phyloP scores from a whole-genome alignment of 2,888 invertebrate genomes.

The Cabera pusaria region DNA sequence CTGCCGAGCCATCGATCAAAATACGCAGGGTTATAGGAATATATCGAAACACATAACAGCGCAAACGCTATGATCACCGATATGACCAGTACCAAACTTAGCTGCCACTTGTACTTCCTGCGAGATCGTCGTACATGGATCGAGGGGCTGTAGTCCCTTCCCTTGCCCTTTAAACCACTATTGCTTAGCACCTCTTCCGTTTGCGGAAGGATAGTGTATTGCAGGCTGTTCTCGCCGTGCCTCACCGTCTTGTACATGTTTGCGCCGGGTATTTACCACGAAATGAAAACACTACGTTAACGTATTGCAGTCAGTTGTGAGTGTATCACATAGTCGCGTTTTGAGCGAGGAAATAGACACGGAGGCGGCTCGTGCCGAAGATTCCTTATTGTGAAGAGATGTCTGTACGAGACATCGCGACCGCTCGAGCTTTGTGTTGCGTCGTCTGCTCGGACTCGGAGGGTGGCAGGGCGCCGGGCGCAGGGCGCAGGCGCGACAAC shows the following conservation, averaged over 20 bases:
- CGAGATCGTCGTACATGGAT: conserved; percentile 67
- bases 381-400: conserved; percentile 51
- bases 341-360: conserved; percentile 5
- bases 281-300: conserved; percentile 70
- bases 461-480: conserved; percentile 24
- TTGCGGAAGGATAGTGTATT: conserved; percentile 89
- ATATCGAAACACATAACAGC: conserved; percentile 35
- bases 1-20: conserved; percentile 25
- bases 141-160: conserved; percentile 76
- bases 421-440: conserved; percentile 69
- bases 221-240: conserved; percentile 89
- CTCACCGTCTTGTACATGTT: conserved; percentile 90
- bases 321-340: conserved; percentile 68
- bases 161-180: conserved; percentile 82
- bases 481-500: conserved; percentile 71
- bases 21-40: conserved; percentile 51
- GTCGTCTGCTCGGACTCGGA: conserved; percentile 47
- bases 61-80: conserved; percentile 57
- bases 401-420: conserved; percentile 61
- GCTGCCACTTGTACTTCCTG: conserved; percentile 63
- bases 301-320: conserved; percentile 48
- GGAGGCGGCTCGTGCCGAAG: conserved; percentile 33
- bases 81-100: conserved; percentile 61
- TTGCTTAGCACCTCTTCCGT: conserved; percentile 86
- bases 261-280: conserved; percentile 52